These are phyloP conservation scores for Rynchops niger DNA, from an alignment of 2,113 vertebrate genomes.

Conservation along the genomic window DNA sequence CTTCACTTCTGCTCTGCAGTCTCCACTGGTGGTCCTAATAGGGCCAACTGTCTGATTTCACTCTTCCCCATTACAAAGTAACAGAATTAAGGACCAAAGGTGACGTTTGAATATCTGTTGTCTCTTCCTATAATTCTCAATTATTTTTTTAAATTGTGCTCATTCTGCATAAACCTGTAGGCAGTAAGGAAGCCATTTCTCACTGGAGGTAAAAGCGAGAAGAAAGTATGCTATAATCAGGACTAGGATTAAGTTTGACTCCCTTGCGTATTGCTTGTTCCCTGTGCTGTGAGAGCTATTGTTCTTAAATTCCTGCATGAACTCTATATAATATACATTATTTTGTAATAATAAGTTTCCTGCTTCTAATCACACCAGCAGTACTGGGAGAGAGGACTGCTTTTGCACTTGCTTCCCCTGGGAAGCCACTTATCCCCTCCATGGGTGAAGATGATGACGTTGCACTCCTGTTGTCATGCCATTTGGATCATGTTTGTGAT, in stretches of 20 bases:
- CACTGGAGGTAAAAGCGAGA: not conserved
- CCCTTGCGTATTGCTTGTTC: not conserved
- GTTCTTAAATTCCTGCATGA: not conserved
- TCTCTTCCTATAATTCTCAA: not conserved
- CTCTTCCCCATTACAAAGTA: not conserved
- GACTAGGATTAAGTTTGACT: not conserved
- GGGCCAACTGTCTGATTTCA: not conserved
- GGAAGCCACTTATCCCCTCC: not conserved
- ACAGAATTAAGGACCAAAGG: not conserved
- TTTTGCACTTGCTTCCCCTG: not conserved
- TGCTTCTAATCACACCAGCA: not conserved
- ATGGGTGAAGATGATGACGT: not conserved
- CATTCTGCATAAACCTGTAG: not conserved
- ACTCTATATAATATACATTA: not conserved
- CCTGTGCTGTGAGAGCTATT: not conserved
- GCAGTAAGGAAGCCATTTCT: not conserved
- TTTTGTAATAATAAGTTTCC: not conserved
- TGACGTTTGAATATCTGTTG: not conserved
- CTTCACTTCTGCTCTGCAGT: not conserved
- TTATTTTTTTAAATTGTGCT: fast-evolving
- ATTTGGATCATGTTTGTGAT: not conserved
- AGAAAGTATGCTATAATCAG: not conserved
- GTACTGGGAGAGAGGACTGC: not conserved
- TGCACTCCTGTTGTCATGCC: not conserved
- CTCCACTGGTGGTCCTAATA: not conserved